Conservation (phyloP, 1,140 invertebrate species). For the Argopecten irradians region DNA sequence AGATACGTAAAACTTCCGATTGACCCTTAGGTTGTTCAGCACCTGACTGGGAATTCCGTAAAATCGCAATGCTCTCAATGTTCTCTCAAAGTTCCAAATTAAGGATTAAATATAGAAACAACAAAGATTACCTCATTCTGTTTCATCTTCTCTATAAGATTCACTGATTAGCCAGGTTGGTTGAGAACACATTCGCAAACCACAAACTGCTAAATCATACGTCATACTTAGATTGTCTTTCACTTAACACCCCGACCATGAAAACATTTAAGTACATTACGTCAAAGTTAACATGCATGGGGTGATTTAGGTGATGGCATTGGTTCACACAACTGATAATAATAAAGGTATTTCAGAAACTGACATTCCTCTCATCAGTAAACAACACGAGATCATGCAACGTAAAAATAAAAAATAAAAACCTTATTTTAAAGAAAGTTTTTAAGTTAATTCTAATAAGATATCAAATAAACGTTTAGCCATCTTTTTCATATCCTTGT, state of each 20-base stretch:
- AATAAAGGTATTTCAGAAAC: neutral
- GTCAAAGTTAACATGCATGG: neutral
- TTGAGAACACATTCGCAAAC: neutral
- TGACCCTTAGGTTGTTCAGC: neutral
- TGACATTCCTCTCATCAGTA: neutral
- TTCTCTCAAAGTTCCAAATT: neutral
- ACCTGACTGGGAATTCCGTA: neutral
- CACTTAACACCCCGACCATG: neutral
- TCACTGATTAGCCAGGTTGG: neutral
- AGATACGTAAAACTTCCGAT: neutral
- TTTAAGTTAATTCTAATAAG: too few relatives aligned
- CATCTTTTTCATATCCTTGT: too few relatives aligned
- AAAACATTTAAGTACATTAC: neutral
- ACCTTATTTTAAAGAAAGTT: too few relatives aligned
- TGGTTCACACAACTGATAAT: neutral
- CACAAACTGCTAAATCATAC: neutral
- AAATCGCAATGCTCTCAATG: neutral
- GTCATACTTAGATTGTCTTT: neutral
- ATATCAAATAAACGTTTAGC: too few relatives aligned
- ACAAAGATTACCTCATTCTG: neutral
- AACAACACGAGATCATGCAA: neutral
- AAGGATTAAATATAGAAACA: neutral
- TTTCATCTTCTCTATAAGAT: neutral
- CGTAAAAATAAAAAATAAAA: too few relatives aligned
- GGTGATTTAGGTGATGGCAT: neutral